A percentile compares a stretch with the other conserved stretches of the same genome.
Conservation (phyloP, 2,797 vertebrate species). For the Poeciliopsis gracilis region DNA sequence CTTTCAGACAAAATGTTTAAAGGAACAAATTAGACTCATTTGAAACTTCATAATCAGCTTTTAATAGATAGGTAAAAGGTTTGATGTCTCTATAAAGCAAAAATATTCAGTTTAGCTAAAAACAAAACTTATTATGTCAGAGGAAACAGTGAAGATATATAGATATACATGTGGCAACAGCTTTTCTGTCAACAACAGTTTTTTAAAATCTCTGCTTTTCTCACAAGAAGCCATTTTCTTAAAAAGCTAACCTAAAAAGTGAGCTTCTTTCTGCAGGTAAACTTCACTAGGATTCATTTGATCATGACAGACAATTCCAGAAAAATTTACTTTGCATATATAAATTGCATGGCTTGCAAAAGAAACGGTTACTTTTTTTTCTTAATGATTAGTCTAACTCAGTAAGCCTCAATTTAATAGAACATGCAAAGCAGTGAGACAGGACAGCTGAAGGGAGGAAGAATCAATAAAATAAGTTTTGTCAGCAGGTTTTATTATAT, state of each 20-base stretch:
- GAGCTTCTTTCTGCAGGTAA: not conserved
- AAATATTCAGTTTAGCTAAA: not conserved
- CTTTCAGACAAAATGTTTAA: not conserved
- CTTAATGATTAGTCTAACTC: not conserved
- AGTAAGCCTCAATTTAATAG: not conserved
- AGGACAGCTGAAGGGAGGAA: not conserved
- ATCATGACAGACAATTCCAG: not conserved
- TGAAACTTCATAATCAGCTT: too few species aligned
- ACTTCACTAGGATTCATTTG: not conserved
- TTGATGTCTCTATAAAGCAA: too few species aligned
- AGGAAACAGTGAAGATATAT: too few species aligned
- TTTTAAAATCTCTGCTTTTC: too few species aligned
- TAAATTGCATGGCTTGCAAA: not conserved
- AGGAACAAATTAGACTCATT: too few species aligned
- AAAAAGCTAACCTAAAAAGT: too few species aligned
- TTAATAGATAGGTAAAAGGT: too few species aligned
- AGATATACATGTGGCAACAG: too few species aligned
- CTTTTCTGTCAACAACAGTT: too few species aligned
- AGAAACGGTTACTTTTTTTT: not conserved
- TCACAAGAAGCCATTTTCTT: not conserved
- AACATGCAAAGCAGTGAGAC: not conserved
- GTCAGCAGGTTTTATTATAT: not conserved
- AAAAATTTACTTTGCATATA: not conserved
- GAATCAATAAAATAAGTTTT: not conserved
- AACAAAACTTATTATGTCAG: too few species aligned